phyloP scores from a whole-genome alignment of 1,140 invertebrate species.

The Ctenoplectra terminalis region DNA sequence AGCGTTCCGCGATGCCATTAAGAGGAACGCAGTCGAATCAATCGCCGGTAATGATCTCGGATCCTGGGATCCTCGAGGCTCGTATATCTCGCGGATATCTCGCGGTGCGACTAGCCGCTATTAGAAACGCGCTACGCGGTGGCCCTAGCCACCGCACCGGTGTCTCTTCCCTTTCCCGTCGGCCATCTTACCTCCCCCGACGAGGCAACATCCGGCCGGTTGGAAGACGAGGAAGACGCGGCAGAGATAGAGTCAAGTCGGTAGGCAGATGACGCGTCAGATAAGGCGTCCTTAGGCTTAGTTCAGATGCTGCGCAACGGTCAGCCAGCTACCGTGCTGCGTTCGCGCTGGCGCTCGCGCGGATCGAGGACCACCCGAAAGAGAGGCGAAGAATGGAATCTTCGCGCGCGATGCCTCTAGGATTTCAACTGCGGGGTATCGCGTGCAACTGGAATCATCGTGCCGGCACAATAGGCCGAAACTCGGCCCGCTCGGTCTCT shows the following conservation, averaged over 20 bases:
- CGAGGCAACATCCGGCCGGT: slow-evolving; percentile 30
- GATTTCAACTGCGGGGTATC: slow-evolving; percentile 72
- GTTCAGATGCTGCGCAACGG: slow-evolving; percentile 56
- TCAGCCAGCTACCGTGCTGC: slow-evolving; percentile 65
- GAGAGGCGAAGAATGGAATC: slow-evolving; percentile 53
- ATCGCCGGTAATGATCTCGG: slow-evolving; percentile 45
- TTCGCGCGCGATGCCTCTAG: slow-evolving; percentile 62
- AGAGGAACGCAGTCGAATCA: slow-evolving; percentile 27
- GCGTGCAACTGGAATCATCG: slow-evolving; percentile 75
- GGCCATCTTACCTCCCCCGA: neutral
- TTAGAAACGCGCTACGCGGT: slow-evolving; percentile 62
- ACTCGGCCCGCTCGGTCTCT: slow-evolving; percentile 15
- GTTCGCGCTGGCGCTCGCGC: slow-evolving; percentile 37
- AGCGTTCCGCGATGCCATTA: slow-evolving; percentile 23
- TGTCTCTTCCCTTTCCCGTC: slow-evolving; percentile 1
- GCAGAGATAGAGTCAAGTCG: slow-evolving; percentile 67
- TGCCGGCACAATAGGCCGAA: slow-evolving; percentile 69
- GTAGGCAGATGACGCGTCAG: slow-evolving; percentile 73
- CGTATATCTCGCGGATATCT: slow-evolving; percentile 60
- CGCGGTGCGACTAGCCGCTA: slow-evolving; percentile 59
- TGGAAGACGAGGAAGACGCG: slow-evolving; percentile 3
- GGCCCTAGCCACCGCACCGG: neutral
- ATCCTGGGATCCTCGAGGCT: neutral
- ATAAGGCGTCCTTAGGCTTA: slow-evolving; percentile 75
- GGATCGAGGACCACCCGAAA: slow-evolving; percentile 69